Percentiles rank a stretch among this genome's conserved stretches.
phyloP scores from a whole-genome alignment of 2,888 invertebrate species.

The Drosophila diplacantha region DNA sequence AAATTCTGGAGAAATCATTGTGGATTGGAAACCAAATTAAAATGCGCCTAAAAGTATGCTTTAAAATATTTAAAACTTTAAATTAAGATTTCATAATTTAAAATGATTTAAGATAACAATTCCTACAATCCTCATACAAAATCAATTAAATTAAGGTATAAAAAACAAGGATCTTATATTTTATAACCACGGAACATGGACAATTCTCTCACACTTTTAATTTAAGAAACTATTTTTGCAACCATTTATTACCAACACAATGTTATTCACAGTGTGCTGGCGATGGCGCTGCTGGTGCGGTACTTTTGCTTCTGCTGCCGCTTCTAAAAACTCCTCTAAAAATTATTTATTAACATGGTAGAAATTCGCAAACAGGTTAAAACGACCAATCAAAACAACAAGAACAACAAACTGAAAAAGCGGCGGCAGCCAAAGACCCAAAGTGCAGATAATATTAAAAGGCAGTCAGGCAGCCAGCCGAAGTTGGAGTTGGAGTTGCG shows the following conservation, averaged over 20 bases:
- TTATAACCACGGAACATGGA: too few relatives aligned
- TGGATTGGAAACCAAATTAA: not conserved
- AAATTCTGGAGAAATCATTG: not conserved
- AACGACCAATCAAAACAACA: slow-evolving; percentile 70
- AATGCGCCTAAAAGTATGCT: not conserved
- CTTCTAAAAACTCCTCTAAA: slow-evolving; percentile 67
- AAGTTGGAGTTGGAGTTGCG: slow-evolving; percentile 19
- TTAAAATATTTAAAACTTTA: too few relatives aligned
- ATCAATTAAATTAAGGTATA: too few relatives aligned
- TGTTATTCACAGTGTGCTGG: slow-evolving; percentile 12
- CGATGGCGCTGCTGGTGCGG: slow-evolving; percentile 43
- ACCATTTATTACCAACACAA: not conserved
- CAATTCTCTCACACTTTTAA: not conserved
- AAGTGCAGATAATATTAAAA: slow-evolving; percentile 70
- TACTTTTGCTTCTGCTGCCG: slow-evolving; percentile 40
- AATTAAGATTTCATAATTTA: not conserved
- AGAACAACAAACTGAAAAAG: slow-evolving; percentile 49
- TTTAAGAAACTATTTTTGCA: not conserved
- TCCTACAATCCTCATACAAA: too few relatives aligned
- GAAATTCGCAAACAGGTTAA: slow-evolving; percentile 76
- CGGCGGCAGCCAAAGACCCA: slow-evolving; percentile 65
- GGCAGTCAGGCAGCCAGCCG: slow-evolving; percentile 55
- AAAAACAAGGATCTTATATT: too few relatives aligned
- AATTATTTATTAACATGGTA: slow-evolving; percentile 77
- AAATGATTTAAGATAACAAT: not conserved